These are phyloP conservation scores for Sebastes steindachneri DNA, from an alignment of 2,797 vertebrate genomes.

Conservation along the genomic window DNA sequence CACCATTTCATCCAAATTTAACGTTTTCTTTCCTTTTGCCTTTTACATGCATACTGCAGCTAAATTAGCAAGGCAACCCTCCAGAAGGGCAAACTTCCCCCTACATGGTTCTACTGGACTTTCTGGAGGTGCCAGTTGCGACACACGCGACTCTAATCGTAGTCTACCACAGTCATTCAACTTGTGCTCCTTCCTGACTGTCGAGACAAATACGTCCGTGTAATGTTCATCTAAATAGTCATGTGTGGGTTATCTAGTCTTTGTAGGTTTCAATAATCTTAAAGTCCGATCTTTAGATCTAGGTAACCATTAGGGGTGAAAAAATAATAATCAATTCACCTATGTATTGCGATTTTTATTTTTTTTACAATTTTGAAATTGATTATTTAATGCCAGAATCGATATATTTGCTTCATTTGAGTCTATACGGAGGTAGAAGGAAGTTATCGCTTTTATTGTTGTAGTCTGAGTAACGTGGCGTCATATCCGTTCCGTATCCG, in stretches of 20 bases:
- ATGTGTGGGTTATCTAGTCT: not conserved
- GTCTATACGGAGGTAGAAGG: no score
- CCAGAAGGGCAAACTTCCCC: not conserved
- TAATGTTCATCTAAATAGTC: not conserved
- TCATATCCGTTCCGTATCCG: no score
- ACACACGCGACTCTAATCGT: no score
- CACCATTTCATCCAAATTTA: not conserved
- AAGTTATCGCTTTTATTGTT: no score
- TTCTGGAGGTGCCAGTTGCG: not conserved
- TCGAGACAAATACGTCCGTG: not conserved
- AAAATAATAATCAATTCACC: no score
- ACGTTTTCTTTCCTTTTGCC: not conserved
- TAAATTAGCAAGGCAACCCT: not conserved
- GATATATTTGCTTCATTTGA: no score
- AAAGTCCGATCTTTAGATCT: not conserved
- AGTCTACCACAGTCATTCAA: not conserved
- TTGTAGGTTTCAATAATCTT: not conserved
- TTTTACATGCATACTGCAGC: not conserved
- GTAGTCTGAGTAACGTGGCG: no score
- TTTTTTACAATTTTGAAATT: no score
- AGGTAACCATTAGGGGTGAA: no score
- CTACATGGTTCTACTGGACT: not conserved
- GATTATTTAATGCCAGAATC: no score
- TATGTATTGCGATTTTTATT: no score
- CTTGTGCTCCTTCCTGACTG: not conserved